Evolutionary conservation across 1,140 invertebrate genomes (phyloP), one percentile per base, ranked within the genome.

Genomic region (Heliconius eleuchia): DNA sequence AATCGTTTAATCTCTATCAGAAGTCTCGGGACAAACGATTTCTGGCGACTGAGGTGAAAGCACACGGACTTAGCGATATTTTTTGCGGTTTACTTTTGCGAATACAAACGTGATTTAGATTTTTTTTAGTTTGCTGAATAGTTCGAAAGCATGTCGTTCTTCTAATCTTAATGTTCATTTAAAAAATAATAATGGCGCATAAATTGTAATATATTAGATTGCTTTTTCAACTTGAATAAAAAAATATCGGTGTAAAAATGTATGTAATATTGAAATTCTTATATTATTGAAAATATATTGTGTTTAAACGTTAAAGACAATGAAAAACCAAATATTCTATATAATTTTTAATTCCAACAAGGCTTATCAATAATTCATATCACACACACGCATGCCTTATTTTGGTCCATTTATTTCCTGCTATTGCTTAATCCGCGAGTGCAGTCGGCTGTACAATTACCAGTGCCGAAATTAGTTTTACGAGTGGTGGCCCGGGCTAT

Each of bases 381-480:
- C 52, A 57, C 76, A 74, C 76, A 78, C 73, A 78, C 76, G 76
- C 80, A 74, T 74, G 71, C 75, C 74, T 74, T 84, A 84, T 84
- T 84, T 84, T 74, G 72, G 80, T 57, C 74, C 78, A 80, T 84
- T 82, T 82, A 78, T 84, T 82, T 84, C 83, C 83, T 84, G 83
- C 81, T 83, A 81, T 83, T 84, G 83, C 83, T 80, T 80, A 82
- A 83, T 85, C 84, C 81, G 81, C 83, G 80, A 81, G 85, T 85
- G 87, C 86, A 85, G 83, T 82, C 80, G 85, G 76, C 83, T 84
- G 83, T 86, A 86, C 87, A 85, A 90, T 87, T 86, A 84, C 83
- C 84, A 80, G 84, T 75, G 82, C 85, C 88, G 87, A 92, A 84
- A 89, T 92, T 92, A 91, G 90, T 90, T 92, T 92, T 91, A 94